phyloP scores from a whole-genome alignment of 2,888 invertebrate species.

The Diadromus collaris region DNA sequence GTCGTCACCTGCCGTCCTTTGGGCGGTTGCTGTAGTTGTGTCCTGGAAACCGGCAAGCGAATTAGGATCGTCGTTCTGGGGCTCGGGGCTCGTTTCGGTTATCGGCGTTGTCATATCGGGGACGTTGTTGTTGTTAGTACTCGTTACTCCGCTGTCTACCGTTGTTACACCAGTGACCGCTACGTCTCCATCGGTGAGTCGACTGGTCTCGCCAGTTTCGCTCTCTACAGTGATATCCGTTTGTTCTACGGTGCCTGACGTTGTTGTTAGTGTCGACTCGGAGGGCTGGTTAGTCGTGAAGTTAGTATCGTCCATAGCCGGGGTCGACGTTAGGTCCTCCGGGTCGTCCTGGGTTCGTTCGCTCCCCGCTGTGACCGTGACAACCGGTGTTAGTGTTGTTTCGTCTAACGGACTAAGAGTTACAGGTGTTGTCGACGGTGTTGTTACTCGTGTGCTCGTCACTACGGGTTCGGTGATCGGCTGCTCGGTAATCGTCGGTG shows the following conservation, averaged over 20 bases:
- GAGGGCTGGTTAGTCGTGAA: constrained; percentile 64
- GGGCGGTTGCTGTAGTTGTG: constrained; percentile 77
- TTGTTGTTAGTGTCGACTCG: constrained; percentile 59
- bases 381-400: constrained; percentile 56
- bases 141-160: constrained; percentile 58
- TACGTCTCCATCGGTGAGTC: constrained; percentile 23
- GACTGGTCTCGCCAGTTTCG: constrained; percentile 23
- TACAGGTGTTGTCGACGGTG: constrained; percentile 52
- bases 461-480: constrained; percentile 43
- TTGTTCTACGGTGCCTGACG: constrained; percentile 51
- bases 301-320: constrained; percentile 57
- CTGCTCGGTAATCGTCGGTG: constrained; percentile 41
- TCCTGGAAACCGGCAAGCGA: constrained; percentile 79
- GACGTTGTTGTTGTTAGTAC: constrained; percentile 56
- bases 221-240: constrained; percentile 44
- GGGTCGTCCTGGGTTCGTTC: constrained; percentile 40
- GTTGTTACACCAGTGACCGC: constrained; percentile 48
- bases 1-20: constrained; percentile 78
- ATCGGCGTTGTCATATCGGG: constrained; percentile 58
- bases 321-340: constrained; percentile 48
- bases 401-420: constrained; percentile 42
- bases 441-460: constrained; percentile 50
- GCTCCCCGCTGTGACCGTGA: constrained; percentile 3
- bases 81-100: constrained; percentile 67
- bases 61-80: constrained; percentile 73